Conservation (phyloP, 2,113 vertebrate species). For the Orthonyx spaldingii region DNA sequence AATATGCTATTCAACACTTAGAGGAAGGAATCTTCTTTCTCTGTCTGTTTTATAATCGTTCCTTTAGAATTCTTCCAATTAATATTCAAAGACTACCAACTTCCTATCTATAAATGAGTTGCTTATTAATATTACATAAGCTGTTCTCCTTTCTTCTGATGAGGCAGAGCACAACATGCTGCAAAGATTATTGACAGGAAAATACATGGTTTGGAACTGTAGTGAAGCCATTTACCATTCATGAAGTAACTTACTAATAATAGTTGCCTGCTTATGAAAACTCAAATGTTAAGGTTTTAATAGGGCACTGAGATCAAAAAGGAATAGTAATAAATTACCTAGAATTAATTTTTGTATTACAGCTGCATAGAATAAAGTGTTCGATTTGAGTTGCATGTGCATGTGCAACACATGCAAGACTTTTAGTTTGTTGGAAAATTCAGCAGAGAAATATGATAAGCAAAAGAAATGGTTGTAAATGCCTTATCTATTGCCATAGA, state of each 20-base stretch:
- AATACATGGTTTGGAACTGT: neutral
- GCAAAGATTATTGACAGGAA: slow-evolving; percentile 25
- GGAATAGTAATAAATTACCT: neutral
- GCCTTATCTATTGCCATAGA: neutral
- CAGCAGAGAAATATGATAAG: neutral
- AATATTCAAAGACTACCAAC: slow-evolving; percentile 31
- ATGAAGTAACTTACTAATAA: slow-evolving; percentile 7
- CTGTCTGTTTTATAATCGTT: neutral
- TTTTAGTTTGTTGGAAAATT: neutral
- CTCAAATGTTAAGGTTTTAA: slow-evolving; percentile 18
- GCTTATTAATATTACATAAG: slow-evolving; percentile 40
- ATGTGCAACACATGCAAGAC: neutral
- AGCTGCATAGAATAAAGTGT: neutral
- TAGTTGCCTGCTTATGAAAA: slow-evolving; percentile 10
- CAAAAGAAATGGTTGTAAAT: neutral
- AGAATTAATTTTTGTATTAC: neutral
- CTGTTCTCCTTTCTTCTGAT: neutral
- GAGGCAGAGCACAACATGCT: slow-evolving; percentile 6
- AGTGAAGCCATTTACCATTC: neutral
- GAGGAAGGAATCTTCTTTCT: neutral
- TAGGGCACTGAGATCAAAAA: neutral
- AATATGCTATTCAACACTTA: neutral
- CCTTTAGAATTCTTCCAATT: slow-evolving; percentile 42
- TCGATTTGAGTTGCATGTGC: neutral
- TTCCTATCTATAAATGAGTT: slow-evolving; percentile 12